Percentiles rank a stretch among this genome's conserved stretches.
Evolutionary conservation across 2,113 vertebrate genomes (phyloP).

Genomic region (Hydropotes inermis): DNA sequence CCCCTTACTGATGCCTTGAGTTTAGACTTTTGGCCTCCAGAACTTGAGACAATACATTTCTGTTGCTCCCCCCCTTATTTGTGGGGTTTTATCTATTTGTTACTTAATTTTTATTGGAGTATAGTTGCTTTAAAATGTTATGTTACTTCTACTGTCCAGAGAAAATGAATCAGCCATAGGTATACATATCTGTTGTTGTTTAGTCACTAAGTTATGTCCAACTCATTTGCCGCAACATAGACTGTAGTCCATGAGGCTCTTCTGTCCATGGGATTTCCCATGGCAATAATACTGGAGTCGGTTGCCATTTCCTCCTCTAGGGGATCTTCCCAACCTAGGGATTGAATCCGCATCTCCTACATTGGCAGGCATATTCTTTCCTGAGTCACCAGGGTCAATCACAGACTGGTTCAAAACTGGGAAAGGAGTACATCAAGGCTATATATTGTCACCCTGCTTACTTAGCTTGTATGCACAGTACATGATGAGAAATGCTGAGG

Average conservation of each 20-base stretch:
- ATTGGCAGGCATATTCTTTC: neutral
- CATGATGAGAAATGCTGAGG: neutral
- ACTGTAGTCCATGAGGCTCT: neutral
- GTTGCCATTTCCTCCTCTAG: neutral
- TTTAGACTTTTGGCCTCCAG: neutral
- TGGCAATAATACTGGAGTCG: neutral
- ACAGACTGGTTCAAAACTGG: neutral
- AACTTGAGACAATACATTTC: neutral
- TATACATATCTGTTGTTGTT: neutral
- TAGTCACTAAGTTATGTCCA: neutral
- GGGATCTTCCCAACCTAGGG: neutral
- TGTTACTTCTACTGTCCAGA: neutral
- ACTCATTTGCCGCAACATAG: neutral
- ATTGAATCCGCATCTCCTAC: neutral
- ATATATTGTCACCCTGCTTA: neutral
- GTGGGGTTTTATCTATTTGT: neutral
- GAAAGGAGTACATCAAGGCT: neutral
- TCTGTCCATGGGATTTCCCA: neutral
- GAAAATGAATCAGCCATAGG: neutral
- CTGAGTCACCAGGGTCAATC: neutral
- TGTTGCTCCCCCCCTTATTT: neutral
- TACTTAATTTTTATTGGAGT: neutral
- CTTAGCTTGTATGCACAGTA: neutral
- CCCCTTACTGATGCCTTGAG: neutral
- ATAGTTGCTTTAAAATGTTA: neutral